phyloP scores from a whole-genome alignment of 2,888 invertebrate genomes.

The Desoria tigrina region DNA sequence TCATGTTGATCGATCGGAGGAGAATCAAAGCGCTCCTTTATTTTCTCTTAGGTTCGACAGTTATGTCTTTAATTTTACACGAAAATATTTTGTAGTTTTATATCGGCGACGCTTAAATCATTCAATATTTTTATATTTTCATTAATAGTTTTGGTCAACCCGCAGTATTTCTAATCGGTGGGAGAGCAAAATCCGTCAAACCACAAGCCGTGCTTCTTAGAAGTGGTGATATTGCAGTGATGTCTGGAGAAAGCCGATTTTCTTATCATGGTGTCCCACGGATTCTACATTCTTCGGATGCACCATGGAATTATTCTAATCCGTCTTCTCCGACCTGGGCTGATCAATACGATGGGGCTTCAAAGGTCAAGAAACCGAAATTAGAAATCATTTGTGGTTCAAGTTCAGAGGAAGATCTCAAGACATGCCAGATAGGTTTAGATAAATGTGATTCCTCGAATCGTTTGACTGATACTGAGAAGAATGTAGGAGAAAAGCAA shows the following conservation, averaged over 20 bases:
- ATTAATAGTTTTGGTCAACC: constrained; percentile 86
- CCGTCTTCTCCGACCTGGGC: not conserved
- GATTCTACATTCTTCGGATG: constrained; percentile 64
- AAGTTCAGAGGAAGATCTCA: no score
- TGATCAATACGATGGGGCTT: not conserved
- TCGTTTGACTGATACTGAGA: no score
- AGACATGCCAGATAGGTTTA: no score
- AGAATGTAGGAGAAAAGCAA: no score
- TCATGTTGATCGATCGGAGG: constrained; percentile 93
- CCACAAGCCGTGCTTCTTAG: constrained; percentile 73
- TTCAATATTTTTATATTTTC: constrained; percentile 10
- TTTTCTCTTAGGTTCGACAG: constrained; percentile 77
- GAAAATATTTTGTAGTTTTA: not conserved
- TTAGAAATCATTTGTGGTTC: not conserved
- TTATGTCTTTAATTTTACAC: constrained; percentile 2
- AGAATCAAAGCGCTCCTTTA: constrained; percentile 79
- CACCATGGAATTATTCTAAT: constrained; percentile 59
- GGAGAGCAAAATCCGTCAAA: constrained; percentile 67
- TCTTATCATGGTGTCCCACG: constrained; percentile 93
- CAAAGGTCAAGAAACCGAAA: not conserved
- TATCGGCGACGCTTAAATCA: not conserved
- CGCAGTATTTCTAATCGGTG: constrained; percentile 91
- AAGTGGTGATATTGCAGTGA: constrained; percentile 88
- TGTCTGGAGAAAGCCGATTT: constrained; percentile 80
- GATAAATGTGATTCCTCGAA: not conserved